Evolutionary conservation across 2,113 vertebrate species (phyloP), one percentile per base, ranked within the genome.

Genomic region (Carlito syrichta): DNA sequence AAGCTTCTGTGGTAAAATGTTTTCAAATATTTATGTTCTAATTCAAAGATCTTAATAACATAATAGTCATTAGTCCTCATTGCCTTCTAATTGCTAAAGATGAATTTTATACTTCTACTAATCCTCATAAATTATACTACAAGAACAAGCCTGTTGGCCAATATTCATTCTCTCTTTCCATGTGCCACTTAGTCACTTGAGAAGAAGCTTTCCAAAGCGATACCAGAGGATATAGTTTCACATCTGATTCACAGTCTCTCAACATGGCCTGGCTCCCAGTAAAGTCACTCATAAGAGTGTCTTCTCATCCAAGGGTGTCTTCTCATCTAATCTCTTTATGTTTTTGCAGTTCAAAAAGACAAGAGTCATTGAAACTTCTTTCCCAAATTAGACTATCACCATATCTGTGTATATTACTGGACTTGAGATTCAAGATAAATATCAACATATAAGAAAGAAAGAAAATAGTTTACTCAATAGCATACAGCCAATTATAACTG

Each of bases 331-430:
- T 2, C 20, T 63, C 43, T 66, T 69, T 30, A 52, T 0, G 16
- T 68, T 89, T 95, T 82, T 88, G 19, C 38, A 88, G 86, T 79
- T 95, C 23, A 93, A 94, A 86, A 86, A 68, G 66, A 93, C 40
- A 71, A 43, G 5, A 89, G 62, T 96, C 86, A 85, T 0, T 63
- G 56, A 50, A 82, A 71, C 2, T 30, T 92, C 77, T 38, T 54
- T 86, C 54, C 35, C 14, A 85, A 93, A 48, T 63, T 69, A 88
- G 58, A 58, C 56, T 52, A 86, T 48, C 14, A 79, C 6, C 66
- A 93, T 94, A 54, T 63, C 43, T 93, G 35, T 32, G 16, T n/a
- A 66, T 52, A 4, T 86, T 40, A 79, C 14, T 71, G 17, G 32
- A 76, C 27, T 63, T 91, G 23, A 79, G 76, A 92, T 27, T 76